Evolutionary conservation across 2,888 invertebrate genomes (phyloP).

Genomic region (Torymus texanus): DNA sequence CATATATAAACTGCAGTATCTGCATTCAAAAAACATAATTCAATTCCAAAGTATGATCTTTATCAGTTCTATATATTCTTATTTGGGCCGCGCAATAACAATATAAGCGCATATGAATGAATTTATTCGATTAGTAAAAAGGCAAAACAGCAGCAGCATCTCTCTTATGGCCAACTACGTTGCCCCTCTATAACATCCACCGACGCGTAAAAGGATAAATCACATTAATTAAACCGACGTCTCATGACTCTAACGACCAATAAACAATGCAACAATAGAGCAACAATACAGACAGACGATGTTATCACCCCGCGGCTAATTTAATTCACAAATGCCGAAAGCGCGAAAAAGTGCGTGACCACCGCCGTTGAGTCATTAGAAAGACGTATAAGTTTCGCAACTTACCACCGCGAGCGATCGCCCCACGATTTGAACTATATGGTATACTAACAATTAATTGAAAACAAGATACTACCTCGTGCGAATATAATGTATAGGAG

Average conservation of each 20-base stretch:
- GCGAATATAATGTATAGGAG: slow-evolving; percentile 6
- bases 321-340: slow-evolving; percentile 26
- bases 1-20: too few species aligned
- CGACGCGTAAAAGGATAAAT: slow-evolving; percentile 3
- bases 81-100: too few species aligned
- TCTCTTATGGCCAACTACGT: too few species aligned
- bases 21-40: too few species aligned
- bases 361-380: not conserved
- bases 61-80: too few species aligned
- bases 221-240: slow-evolving; percentile 7
- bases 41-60: too few species aligned
- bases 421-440: slow-evolving; percentile 64
- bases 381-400: slow-evolving; percentile 47
- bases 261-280: slow-evolving; percentile 4
- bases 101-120: too few species aligned
- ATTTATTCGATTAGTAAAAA: too few species aligned
- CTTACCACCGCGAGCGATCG: slow-evolving; percentile 10
- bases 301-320: not conserved
- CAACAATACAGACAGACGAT: not conserved
- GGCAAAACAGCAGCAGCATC: too few species aligned
- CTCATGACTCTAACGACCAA: not conserved
- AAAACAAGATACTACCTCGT: slow-evolving; percentile 67
- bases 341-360: not conserved
- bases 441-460: slow-evolving; percentile 72
- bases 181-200: not conserved